These are phyloP conservation scores for Drosophila meridionalis DNA, from an alignment of 2,888 invertebrate genomes.

Conservation along the genomic window DNA sequence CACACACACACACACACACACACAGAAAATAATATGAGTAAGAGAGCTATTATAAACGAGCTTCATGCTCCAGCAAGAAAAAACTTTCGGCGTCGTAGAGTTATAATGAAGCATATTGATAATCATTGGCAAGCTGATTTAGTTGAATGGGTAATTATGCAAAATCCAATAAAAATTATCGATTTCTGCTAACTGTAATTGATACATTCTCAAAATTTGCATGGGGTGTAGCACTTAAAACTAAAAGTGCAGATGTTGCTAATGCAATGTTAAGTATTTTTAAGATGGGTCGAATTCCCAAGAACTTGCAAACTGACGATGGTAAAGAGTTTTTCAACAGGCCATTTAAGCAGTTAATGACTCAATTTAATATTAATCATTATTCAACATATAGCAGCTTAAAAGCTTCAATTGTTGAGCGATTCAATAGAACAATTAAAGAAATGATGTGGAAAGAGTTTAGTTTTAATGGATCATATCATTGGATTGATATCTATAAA, in stretches of 20 bases:
- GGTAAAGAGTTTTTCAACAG: neutral
- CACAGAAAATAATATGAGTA: neutral
- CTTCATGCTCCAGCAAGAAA: slow-evolving; percentile 3
- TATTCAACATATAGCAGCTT: slow-evolving; percentile 1
- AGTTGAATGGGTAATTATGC: slow-evolving; percentile 1
- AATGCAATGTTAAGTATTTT: neutral
- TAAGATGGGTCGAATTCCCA: neutral
- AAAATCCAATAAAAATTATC: neutral
- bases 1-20: neutral
- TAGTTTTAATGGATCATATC: slow-evolving; percentile 10
- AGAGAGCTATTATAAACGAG: slow-evolving; percentile 2
- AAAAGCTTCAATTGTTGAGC: slow-evolving; percentile 4
- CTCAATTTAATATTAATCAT: neutral
- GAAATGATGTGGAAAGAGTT: slow-evolving; percentile 10
- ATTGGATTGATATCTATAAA: slow-evolving; percentile 5
- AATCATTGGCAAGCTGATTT: slow-evolving; percentile 1
- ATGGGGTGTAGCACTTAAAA: neutral
- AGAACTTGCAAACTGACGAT: neutral
- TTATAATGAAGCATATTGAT: neutral
- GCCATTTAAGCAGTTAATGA: neutral
- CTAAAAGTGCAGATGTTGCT: neutral
- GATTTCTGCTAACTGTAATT: slow-evolving; percentile 2
- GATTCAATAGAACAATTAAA: slow-evolving; percentile 14
- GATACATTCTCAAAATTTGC: neutral
- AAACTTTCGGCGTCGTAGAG: neutral